Conservation (phyloP, 2,888 invertebrate species). For the Drosophila macrospina region DNA sequence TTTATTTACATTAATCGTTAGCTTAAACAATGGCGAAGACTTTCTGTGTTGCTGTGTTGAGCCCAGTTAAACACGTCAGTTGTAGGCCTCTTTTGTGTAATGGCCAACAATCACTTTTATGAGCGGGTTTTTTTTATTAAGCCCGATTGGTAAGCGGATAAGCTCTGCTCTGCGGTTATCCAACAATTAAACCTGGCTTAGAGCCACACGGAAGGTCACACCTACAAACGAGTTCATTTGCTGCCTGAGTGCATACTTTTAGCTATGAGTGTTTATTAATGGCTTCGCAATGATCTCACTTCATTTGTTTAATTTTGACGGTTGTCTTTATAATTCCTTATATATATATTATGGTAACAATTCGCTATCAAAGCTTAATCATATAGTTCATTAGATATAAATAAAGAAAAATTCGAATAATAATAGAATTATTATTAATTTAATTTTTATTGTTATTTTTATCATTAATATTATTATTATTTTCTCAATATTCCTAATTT, state of each 20-base stretch:
- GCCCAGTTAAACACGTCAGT: background rate
- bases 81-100: conserved; percentile 25
- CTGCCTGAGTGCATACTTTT: background rate
- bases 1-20: conserved; percentile 14
- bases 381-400: too few relatives aligned
- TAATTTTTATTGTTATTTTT: too few relatives aligned
- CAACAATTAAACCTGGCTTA: conserved; percentile 20
- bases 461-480: too few relatives aligned
- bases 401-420: too few relatives aligned
- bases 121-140: conserved; percentile 15
- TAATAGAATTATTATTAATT: too few relatives aligned
- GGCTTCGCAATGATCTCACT: too few relatives aligned
- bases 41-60: conserved; percentile 1
- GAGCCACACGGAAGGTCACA: conserved; percentile 24
- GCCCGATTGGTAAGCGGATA: conserved; percentile 17
- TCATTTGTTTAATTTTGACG: too few relatives aligned
- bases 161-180: conserved; percentile 18
- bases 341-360: too few relatives aligned
- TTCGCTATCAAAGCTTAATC: too few relatives aligned
- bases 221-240: background rate
- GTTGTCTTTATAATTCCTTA: too few relatives aligned
- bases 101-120: conserved; percentile 33
- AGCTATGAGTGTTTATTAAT: background rate
- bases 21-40: background rate
- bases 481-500: too few relatives aligned